phyloP scores from a whole-genome alignment of 2,113 vertebrate genomes.

The Cariama cristata region DNA sequence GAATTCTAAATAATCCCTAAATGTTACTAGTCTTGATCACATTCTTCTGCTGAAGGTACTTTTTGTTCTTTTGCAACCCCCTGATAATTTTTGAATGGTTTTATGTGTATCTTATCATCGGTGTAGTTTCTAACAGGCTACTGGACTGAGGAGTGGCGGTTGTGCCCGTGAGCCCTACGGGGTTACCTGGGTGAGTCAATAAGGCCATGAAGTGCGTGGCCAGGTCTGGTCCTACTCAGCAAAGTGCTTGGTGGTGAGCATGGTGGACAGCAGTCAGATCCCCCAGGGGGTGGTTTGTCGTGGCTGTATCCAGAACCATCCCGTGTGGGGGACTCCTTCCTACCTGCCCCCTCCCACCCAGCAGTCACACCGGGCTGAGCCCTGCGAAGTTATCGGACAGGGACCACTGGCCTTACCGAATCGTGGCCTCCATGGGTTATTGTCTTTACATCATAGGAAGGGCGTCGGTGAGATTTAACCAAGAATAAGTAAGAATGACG shows the following conservation, averaged over 20 bases:
- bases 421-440: accelerated
- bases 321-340: no score
- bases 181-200: background rate
- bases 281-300: background rate
- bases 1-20: background rate
- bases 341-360: background rate
- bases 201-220: background rate
- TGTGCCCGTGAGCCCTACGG: accelerated
- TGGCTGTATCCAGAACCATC: background rate
- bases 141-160: background rate
- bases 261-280: background rate
- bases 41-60: background rate
- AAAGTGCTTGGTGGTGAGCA: accelerated
- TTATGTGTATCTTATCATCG: background rate
- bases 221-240: background rate
- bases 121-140: background rate
- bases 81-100: background rate
- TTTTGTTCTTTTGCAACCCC: background rate
- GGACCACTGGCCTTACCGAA: background rate
- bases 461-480: background rate
- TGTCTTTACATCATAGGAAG: background rate
- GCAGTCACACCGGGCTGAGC: background rate
- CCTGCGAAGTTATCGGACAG: background rate
- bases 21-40: background rate
- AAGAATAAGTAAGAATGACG: background rate